phyloP scores from a whole-genome alignment of 2,113 vertebrate species.

The Mola mola region DNA sequence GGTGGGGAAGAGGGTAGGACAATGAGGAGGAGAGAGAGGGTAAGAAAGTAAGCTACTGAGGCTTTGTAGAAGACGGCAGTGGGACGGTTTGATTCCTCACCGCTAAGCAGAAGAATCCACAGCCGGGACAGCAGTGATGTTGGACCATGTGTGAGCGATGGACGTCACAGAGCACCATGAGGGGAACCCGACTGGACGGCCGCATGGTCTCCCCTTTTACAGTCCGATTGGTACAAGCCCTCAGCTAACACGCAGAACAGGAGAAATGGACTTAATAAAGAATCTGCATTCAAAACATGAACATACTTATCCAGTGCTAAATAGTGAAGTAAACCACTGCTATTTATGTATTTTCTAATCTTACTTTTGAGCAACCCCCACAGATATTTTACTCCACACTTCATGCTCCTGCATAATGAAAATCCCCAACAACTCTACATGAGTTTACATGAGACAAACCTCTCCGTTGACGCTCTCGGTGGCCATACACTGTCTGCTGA shows the following conservation, averaged over 20 bases:
- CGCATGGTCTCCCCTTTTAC: constrained; percentile 94
- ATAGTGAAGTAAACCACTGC: not conserved
- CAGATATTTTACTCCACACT: too few species aligned
- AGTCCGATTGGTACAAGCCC: constrained; percentile 84
- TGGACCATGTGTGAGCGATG: constrained; percentile 94
- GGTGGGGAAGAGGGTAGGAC: not conserved
- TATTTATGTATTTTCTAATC: too few species aligned
- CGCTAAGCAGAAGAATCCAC: constrained; percentile 91
- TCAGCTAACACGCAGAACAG: constrained; percentile 75
- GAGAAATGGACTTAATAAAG: too few species aligned
- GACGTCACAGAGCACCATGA: constrained; percentile 91
- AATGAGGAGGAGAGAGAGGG: not conserved
- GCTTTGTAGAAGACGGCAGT: not conserved
- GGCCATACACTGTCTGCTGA: constrained; percentile 89
- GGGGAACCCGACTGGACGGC: constrained; percentile 88
- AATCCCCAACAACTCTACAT: too few species aligned
- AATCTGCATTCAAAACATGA: too few species aligned
- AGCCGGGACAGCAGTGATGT: constrained; percentile 94
- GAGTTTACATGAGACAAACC: constrained; percentile 72
- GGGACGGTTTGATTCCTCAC: constrained; percentile 70
- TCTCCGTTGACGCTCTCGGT: constrained; percentile 91
- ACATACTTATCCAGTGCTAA: too few species aligned
- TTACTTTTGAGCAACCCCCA: too few species aligned
- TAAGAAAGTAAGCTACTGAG: not conserved
- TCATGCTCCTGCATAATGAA: too few species aligned